phyloP scores from a whole-genome alignment of 1,140 invertebrate species.

The Heliconius congener region DNA sequence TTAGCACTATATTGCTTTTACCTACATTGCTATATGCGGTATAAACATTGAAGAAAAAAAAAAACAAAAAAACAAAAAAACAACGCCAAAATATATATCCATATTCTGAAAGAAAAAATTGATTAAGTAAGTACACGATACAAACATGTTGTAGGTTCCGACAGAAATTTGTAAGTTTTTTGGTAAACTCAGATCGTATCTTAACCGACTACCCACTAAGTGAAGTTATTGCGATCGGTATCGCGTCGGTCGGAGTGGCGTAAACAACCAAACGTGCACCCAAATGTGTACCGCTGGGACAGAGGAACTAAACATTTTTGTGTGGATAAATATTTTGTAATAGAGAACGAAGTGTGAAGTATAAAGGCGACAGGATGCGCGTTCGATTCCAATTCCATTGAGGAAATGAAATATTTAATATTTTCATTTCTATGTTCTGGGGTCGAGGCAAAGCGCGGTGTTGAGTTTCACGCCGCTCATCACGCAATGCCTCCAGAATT shows the following conservation, averaged over 20 bases:
- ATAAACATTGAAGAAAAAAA: not conserved
- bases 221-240: slow-evolving; percentile 43
- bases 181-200: slow-evolving; percentile 32
- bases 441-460: no score
- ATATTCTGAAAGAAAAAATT: no score
- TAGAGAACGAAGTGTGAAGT: not conserved
- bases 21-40: not conserved
- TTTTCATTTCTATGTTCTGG: no score
- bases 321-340: not conserved
- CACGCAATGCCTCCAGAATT: no score
- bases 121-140: not conserved
- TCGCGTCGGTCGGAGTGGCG: slow-evolving; percentile 41
- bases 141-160: slow-evolving; percentile 16
- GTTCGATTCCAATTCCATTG: no score
- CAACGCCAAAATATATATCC: not conserved
- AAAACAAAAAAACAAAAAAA: not conserved
- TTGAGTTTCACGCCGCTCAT: no score
- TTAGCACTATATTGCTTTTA: not conserved
- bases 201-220: slow-evolving; percentile 21
- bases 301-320: slow-evolving; percentile 44
- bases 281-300: slow-evolving; percentile 15
- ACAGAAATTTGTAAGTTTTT: slow-evolving; percentile 27
- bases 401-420: no score
- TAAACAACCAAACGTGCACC: slow-evolving; percentile 57
- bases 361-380: no score